A percentile compares a stretch with the other conserved stretches of the same genome.
Evolutionary conservation across 2,113 vertebrate genomes (phyloP).

Genomic region (Epinephelus moara): DNA sequence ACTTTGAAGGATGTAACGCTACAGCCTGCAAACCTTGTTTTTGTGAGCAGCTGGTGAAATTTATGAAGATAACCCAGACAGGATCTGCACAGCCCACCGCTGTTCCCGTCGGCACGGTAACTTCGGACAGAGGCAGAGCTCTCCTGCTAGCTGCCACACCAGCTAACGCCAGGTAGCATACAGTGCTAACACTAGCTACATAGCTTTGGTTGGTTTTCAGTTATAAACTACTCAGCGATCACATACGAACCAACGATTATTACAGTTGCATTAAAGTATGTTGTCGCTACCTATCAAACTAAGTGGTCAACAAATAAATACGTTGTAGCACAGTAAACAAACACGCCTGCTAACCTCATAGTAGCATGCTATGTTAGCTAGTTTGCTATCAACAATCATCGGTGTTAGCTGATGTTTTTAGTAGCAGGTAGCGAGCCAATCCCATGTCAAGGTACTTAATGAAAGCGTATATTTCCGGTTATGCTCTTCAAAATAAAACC

Average conservation of each 20-base stretch:
- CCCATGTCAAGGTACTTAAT: neutral
- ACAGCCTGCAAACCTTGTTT: neutral
- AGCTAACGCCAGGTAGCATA: slow-evolving; percentile 61
- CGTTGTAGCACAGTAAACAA: slow-evolving; percentile 21
- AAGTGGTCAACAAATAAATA: neutral
- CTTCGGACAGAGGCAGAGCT: slow-evolving; percentile 41
- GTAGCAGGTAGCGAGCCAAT: slow-evolving; percentile 35
- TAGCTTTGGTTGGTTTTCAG: neutral
- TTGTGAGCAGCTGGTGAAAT: neutral
- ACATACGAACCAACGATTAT: neutral
- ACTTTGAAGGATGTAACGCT: neutral
- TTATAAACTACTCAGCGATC: neutral
- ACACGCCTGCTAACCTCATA: slow-evolving; percentile 19
- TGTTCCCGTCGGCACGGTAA: slow-evolving; percentile 50
- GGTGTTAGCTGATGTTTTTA: slow-evolving; percentile 55
- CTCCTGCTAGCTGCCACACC: slow-evolving; percentile 39
- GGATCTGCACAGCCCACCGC: slow-evolving; percentile 17
- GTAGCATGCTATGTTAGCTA: slow-evolving; percentile 51
- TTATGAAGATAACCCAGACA: neutral
- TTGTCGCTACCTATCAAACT: neutral
- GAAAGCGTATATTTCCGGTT: neutral
- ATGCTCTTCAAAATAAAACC: slow-evolving; percentile 35
- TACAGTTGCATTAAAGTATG: accelerated
- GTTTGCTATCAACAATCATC: slow-evolving; percentile 38
- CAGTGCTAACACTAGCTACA: slow-evolving; percentile 1